Evolutionary conservation across 1,140 invertebrate species (phyloP).

Genomic region (Ceratina calcarata): DNA sequence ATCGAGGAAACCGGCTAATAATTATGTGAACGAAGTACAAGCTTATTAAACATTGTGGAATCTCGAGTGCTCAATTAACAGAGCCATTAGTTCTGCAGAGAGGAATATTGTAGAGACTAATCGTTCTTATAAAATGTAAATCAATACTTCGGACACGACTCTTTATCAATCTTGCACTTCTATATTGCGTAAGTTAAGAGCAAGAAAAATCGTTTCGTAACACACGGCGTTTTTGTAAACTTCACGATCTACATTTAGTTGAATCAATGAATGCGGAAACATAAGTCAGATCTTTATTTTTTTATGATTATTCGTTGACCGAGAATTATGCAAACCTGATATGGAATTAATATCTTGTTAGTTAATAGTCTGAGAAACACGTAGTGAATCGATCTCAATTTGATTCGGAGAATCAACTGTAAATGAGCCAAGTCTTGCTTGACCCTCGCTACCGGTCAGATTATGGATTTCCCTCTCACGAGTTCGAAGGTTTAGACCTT

Average conservation of each 20-base stretch:
- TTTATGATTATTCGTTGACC: no score
- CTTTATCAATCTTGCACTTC: background rate
- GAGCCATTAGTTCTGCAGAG: no score
- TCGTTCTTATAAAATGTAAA: background rate
- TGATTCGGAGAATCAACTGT: background rate
- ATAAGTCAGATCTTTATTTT: no score
- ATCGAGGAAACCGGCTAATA: background rate
- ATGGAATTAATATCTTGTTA: background rate
- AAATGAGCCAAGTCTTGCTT: background rate
- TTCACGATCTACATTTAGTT: no score
- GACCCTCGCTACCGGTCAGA: constrained; percentile 6
- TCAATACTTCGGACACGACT: no score
- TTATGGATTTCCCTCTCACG: background rate
- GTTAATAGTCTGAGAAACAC: background rate
- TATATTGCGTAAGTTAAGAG: background rate
- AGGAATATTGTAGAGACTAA: no score
- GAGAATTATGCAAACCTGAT: no score
- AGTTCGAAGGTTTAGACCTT: constrained; percentile 32
- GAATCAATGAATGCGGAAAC: no score
- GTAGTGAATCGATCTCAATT: background rate
- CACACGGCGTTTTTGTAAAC: no score
- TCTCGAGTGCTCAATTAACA: background rate
- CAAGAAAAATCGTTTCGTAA: no score
- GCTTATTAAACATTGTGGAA: background rate
- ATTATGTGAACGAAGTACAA: background rate